phyloP scores from a whole-genome alignment of 2,888 invertebrate genomes.

The Acronicta psi region DNA sequence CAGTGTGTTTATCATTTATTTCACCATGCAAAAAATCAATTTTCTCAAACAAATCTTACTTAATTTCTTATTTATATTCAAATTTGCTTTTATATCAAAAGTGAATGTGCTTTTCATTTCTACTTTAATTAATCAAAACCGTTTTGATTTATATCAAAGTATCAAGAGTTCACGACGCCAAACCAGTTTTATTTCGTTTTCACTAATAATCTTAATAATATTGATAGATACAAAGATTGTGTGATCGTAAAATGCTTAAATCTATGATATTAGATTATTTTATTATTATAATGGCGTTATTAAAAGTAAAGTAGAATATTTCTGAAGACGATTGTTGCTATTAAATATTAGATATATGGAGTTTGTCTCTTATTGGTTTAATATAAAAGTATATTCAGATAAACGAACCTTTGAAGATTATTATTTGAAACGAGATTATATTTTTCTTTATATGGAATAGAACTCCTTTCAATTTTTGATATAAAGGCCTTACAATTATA shows the following conservation, averaged over 20 bases:
- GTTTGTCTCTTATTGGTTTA: background rate
- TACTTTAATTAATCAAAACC: conserved; percentile 40
- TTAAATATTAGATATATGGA: conserved; percentile 12
- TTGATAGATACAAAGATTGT: conserved; percentile 39
- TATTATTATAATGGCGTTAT: conserved; percentile 27
- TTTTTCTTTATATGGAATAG: background rate
- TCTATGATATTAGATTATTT: conserved; percentile 22
- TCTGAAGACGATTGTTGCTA: conserved; percentile 24
- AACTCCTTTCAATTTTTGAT: background rate
- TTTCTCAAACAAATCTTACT: conserved; percentile 36
- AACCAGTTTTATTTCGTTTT: conserved; percentile 51
- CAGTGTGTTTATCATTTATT: conserved; percentile 2
- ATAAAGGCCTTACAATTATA: no score
- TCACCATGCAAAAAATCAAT: conserved; percentile 1
- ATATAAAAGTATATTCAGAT: conserved; percentile 2
- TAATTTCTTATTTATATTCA: conserved; percentile 51
- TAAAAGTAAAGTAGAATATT: conserved; percentile 35
- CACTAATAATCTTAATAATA: conserved; percentile 51
- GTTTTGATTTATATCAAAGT: conserved; percentile 46
- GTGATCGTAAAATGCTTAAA: conserved; percentile 48
- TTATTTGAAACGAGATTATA: background rate
- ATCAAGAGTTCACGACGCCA: conserved; percentile 3
- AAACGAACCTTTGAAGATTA: conserved; percentile 6
- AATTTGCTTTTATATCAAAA: conserved; percentile 42
- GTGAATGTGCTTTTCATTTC: conserved; percentile 37